Conservation (phyloP, 2,113 vertebrate genomes). For the Regulus satrapa region DNA sequence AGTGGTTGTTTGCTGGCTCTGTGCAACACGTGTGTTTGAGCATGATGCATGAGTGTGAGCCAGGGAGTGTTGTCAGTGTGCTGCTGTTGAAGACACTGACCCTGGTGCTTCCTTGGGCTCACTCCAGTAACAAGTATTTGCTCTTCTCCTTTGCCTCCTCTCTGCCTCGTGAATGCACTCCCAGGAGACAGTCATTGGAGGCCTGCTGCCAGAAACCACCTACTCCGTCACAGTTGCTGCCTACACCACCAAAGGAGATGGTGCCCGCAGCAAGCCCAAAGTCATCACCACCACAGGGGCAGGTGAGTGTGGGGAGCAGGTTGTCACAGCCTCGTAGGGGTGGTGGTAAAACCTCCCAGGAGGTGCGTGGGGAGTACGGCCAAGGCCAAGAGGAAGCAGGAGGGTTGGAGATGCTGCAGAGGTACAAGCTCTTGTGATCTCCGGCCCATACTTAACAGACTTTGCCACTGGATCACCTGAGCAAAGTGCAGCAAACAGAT, state of each 20-base stretch:
- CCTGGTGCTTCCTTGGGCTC: not conserved
- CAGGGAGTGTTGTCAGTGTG: not conserved
- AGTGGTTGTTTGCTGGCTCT: not conserved
- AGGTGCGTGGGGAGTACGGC: not conserved
- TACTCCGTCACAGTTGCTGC: constrained; percentile 92
- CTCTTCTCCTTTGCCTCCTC: constrained; percentile 25
- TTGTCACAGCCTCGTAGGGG: not conserved
- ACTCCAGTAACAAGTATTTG: constrained; percentile 24
- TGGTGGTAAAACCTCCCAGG: not conserved
- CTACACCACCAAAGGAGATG: constrained; percentile 92
- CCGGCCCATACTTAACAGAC: not conserved
- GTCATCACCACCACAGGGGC: constrained; percentile 91
- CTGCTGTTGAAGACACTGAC: not conserved
- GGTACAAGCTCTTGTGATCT: constrained; percentile 11
- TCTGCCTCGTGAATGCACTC: not conserved
- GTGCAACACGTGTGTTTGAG: not conserved
- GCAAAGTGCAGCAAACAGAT: not conserved
- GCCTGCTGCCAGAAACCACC: constrained; percentile 89
- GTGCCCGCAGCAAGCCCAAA: constrained; percentile 91
- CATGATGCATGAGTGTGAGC: not conserved
- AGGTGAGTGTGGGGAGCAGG: constrained; percentile 71
- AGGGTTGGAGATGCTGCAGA: not conserved
- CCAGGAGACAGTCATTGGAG: constrained; percentile 86
- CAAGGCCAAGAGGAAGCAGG: not conserved
- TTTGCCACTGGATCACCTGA: constrained; percentile 17